A percentile compares a stretch with the other conserved stretches of the same genome.
phyloP scores from a whole-genome alignment of 2,113 vertebrate genomes.

The Neotoma lepida region DNA sequence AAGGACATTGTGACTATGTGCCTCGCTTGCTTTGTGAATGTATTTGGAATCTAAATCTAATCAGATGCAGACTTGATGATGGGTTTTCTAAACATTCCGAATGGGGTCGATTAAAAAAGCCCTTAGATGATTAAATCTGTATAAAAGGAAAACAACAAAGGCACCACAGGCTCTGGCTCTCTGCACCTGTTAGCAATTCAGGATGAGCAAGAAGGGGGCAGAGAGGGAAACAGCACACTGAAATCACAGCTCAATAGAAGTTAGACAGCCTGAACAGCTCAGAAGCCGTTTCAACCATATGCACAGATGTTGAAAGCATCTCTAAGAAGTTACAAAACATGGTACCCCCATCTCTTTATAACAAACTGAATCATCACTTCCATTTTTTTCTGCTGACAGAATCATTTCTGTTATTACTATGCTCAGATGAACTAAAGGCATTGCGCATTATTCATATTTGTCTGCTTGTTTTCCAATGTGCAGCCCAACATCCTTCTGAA shows the following conservation, averaged over 20 bases:
- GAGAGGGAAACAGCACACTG: not conserved
- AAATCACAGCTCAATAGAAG: slow-evolving; percentile 50
- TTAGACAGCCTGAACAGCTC: not conserved
- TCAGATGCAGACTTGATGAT: not conserved
- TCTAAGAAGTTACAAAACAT: slow-evolving; percentile 42
- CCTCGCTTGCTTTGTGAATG: not conserved
- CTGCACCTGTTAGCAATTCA: slow-evolving; percentile 65
- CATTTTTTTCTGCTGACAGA: slow-evolving; percentile 32
- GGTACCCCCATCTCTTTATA: not conserved
- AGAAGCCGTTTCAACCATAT: slow-evolving; percentile 11
- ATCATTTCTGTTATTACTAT: not conserved
- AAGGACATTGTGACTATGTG: not conserved
- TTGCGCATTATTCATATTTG: slow-evolving; percentile 10
- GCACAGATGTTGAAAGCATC: not conserved
- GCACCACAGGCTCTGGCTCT: not conserved
- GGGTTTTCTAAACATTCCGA: slow-evolving; percentile 40
- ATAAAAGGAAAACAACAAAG: slow-evolving; percentile 22
- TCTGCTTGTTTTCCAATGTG: not conserved
- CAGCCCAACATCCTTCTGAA: not conserved
- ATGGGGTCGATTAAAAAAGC: not conserved
- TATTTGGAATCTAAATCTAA: slow-evolving; percentile 35
- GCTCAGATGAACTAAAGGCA: slow-evolving; percentile 8
- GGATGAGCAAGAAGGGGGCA: not conserved
- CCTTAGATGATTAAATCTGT: not conserved
- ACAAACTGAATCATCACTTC: slow-evolving; percentile 49